Percentiles rank a stretch among this genome's conserved stretches.
Evolutionary conservation across 2,797 vertebrate genomes (phyloP).

Genomic region (Urocyon cinereoargenteus): DNA sequence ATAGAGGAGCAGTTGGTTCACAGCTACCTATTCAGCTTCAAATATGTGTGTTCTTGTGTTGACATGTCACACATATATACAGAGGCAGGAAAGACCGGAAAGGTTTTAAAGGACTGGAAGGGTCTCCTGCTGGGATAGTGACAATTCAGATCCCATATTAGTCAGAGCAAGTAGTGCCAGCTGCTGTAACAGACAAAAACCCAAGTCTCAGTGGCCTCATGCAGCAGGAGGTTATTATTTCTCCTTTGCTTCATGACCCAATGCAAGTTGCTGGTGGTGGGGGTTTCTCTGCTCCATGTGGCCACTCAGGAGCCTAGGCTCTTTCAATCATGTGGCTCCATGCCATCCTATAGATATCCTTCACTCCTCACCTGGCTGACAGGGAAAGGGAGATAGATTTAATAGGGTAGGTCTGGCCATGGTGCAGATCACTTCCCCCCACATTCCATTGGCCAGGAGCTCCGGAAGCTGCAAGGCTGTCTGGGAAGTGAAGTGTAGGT

Average conservation of each 20-base stretch:
- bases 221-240: not conserved
- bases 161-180: not conserved
- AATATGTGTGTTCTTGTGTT: not conserved
- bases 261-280: not conserved
- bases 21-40: not conserved
- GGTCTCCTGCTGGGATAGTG: not conserved
- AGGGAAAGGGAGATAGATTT: not conserved
- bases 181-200: not conserved
- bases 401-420: not conserved
- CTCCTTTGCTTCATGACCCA: not conserved
- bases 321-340: not conserved
- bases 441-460: not conserved
- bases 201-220: not conserved
- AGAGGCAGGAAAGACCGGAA: not conserved
- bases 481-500: not conserved
- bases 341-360: not conserved
- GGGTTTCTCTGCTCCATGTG: not conserved
- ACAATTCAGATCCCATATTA: not conserved
- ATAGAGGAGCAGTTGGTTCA: not conserved
- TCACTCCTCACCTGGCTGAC: not conserved
- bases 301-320: not conserved
- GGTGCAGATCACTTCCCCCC: not conserved
- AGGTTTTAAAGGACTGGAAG: not conserved
- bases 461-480: not conserved
- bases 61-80: conserved; percentile 5